Percentiles rank a stretch among this genome's conserved stretches.
phyloP scores from a whole-genome alignment of 2,113 vertebrate species.

The Burhinus bistriatus region DNA sequence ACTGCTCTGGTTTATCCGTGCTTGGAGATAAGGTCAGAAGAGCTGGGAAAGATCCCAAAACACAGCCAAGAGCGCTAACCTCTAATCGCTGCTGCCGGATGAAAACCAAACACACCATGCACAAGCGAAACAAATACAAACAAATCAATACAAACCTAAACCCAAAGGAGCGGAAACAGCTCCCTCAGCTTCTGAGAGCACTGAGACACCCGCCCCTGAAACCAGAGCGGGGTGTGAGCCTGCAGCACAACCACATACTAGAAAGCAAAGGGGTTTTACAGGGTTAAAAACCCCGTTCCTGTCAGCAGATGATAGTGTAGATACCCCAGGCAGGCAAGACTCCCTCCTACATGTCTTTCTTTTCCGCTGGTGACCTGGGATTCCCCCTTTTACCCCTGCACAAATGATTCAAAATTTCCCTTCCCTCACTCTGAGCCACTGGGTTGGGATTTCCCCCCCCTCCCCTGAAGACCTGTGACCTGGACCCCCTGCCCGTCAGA shows the following conservation, averaged over 20 bases:
- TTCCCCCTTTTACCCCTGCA: background rate
- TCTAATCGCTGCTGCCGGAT: background rate
- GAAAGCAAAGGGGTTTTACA: slow-evolving; percentile 38
- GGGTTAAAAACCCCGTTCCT: background rate
- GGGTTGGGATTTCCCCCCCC: background rate
- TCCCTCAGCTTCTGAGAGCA: background rate
- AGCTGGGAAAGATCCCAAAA: slow-evolving; percentile 5
- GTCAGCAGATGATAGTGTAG: background rate
- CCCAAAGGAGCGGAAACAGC: background rate
- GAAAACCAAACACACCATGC: background rate
- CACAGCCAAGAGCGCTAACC: background rate
- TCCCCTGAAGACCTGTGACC: background rate
- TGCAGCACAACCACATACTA: background rate
- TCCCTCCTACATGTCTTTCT: background rate
- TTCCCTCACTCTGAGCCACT: background rate
- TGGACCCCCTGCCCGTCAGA: background rate
- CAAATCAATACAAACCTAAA: slow-evolving; percentile 25
- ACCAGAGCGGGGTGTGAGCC: background rate
- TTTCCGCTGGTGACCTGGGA: background rate
- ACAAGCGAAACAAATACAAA: background rate
- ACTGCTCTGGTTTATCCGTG: background rate
- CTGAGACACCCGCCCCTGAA: background rate
- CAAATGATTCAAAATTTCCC: background rate
- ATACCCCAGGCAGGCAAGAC: background rate
- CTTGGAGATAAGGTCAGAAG: slow-evolving; percentile 2